These are phyloP conservation scores for Platysteira castanea DNA, from an alignment of 2,113 vertebrate species.

Conservation along the genomic window DNA sequence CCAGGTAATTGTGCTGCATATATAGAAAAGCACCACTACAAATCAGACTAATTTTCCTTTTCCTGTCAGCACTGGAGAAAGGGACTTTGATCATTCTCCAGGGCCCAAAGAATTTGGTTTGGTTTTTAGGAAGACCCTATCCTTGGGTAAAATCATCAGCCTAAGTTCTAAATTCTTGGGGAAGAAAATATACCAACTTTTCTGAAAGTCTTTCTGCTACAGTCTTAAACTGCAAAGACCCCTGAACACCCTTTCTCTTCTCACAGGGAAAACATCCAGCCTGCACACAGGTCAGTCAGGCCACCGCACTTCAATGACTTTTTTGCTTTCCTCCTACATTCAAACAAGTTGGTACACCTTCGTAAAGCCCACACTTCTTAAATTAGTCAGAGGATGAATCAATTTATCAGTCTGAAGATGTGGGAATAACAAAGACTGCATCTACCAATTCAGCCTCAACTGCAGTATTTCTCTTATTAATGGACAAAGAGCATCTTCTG, in stretches of 20 bases:
- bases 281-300: background rate
- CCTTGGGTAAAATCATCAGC: background rate
- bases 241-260: background rate
- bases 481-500: background rate
- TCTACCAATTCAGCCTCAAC: background rate
- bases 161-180: background rate
- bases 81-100: background rate
- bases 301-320: constrained; percentile 9
- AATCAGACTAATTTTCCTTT: background rate
- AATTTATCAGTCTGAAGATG: background rate
- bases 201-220: background rate
- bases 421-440: background rate
- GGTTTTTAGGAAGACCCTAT: background rate
- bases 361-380: background rate
- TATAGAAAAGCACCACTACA: background rate
- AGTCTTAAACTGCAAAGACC: background rate
- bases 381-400: constrained; percentile 37
- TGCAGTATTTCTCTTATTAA: background rate
- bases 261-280: background rate
- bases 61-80: background rate
- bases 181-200: background rate
- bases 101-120: background rate
- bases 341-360: background rate
- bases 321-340: constrained; percentile 60
- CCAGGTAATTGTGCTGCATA: background rate